Evolutionary conservation across 1,140 invertebrate genomes (phyloP).

Genomic region (Aphaenogaster floridana): DNA sequence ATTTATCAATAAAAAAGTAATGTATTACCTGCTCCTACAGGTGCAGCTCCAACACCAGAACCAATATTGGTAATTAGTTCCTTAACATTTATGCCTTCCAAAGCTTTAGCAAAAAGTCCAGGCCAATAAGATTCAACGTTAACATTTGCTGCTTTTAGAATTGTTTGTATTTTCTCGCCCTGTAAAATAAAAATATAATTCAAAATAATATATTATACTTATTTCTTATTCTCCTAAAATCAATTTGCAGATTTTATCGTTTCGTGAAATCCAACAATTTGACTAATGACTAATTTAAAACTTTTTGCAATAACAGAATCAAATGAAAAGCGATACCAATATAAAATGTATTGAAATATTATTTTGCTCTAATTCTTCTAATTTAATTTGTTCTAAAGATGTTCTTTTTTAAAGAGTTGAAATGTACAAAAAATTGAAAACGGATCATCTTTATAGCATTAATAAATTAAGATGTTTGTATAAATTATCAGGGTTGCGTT

Average conservation of each 20-base stretch:
- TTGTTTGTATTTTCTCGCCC: constrained; percentile 99
- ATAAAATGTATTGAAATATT: not conserved
- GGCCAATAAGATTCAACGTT: constrained; percentile 99
- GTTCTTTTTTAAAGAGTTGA: no score
- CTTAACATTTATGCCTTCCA: constrained; percentile 98
- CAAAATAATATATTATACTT: not conserved
- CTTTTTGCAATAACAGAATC: not conserved
- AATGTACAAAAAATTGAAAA: not conserved
- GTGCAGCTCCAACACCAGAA: constrained; percentile 95
- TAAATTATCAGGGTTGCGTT: not conserved
- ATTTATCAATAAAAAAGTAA: constrained; percentile 18
- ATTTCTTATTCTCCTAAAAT: not conserved
- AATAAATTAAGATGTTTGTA: not conserved
- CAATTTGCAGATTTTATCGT: not conserved
- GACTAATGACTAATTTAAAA: not conserved
- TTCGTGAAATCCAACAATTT: not conserved
- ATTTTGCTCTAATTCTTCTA: not conserved
- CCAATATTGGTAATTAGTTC: constrained; percentile 98
- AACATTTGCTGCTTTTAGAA: constrained; percentile 98
- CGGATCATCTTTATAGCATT: not conserved
- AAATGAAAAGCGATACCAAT: not conserved
- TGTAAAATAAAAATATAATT: constrained; percentile 84
- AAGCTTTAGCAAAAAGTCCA: constrained; percentile 98
- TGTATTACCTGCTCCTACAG: constrained; percentile 90
- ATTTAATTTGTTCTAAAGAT: not conserved